Percentiles rank a stretch among this genome's conserved stretches.
Evolutionary conservation across 2,113 vertebrate genomes (phyloP).

Genomic region (Oceanodroma tethys): DNA sequence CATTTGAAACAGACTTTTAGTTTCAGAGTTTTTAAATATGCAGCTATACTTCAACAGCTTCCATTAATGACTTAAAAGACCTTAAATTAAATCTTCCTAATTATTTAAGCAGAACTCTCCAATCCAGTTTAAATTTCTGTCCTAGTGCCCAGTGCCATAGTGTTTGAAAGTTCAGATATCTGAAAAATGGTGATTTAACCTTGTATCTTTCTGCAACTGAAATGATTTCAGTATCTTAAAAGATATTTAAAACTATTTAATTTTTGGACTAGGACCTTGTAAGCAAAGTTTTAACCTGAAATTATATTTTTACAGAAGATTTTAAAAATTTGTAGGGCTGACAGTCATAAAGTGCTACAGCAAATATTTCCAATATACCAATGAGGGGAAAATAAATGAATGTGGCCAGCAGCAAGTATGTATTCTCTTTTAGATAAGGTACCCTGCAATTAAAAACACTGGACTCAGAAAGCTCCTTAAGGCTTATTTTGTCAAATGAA

Average conservation of each 20-base stretch:
- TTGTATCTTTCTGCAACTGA: background rate
- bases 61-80: background rate
- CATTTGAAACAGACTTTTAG: background rate
- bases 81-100: background rate
- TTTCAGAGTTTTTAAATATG: background rate
- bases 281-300: background rate
- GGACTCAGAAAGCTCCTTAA: constrained; percentile 53
- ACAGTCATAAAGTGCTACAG: background rate
- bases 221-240: background rate
- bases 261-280: background rate
- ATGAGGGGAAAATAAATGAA: background rate
- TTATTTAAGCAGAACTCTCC: background rate
- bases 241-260: background rate
- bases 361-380: background rate
- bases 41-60: background rate
- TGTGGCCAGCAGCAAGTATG: background rate
- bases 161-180: background rate
- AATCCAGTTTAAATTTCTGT: background rate
- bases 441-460: constrained; percentile 50
- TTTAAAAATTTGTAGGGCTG: background rate
- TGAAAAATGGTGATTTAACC: background rate
- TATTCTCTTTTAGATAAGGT: constrained; percentile 46
- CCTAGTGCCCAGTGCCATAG: background rate
- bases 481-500: constrained; percentile 59
- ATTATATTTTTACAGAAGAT: background rate